Evolutionary conservation across 1,140 invertebrate genomes (phyloP).

Genomic region (Leptinotarsa defecta): DNA sequence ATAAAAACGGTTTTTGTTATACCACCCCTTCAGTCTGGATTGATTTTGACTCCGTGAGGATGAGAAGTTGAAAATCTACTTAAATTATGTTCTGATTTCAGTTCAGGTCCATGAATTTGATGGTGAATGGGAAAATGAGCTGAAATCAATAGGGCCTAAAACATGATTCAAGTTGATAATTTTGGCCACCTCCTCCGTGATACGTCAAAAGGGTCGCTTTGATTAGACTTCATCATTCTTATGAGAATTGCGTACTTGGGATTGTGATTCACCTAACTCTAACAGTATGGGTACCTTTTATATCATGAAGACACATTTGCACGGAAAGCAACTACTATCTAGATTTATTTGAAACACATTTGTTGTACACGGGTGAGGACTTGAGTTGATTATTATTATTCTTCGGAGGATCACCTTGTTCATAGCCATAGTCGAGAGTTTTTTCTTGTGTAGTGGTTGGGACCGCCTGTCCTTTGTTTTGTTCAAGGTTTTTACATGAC

Average conservation of each 20-base stretch:
- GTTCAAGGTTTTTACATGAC: slow-evolving; percentile 50
- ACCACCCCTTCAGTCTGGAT: not conserved
- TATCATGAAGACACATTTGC: slow-evolving; percentile 28
- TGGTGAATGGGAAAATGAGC: not conserved
- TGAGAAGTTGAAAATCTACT: slow-evolving; percentile 19
- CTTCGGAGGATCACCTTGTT: slow-evolving; percentile 15
- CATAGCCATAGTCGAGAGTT: slow-evolving; percentile 25
- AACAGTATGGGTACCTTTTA: slow-evolving; percentile 33
- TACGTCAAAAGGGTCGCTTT: not conserved
- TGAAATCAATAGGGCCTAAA: slow-evolving; percentile 44
- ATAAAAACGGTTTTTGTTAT: slow-evolving; percentile 20
- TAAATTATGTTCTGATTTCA: slow-evolving; percentile 10
- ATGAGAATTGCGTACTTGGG: slow-evolving; percentile 32
- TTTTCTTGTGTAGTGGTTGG: not conserved
- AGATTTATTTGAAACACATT: slow-evolving; percentile 19
- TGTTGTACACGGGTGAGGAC: slow-evolving; percentile 11
- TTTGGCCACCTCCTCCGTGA: slow-evolving; percentile 16
- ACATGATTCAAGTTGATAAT: slow-evolving; percentile 35
- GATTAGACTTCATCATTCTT: slow-evolving; percentile 29
- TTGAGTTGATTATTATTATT: slow-evolving; percentile 23
- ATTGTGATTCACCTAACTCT: slow-evolving; percentile 39
- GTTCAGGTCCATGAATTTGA: slow-evolving; percentile 8
- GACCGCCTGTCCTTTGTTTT: not conserved
- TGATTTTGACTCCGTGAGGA: not conserved
- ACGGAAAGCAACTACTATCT: slow-evolving; percentile 32